Conservation (phyloP, 2,888 invertebrate genomes). For the Hemithea aestivaria region DNA sequence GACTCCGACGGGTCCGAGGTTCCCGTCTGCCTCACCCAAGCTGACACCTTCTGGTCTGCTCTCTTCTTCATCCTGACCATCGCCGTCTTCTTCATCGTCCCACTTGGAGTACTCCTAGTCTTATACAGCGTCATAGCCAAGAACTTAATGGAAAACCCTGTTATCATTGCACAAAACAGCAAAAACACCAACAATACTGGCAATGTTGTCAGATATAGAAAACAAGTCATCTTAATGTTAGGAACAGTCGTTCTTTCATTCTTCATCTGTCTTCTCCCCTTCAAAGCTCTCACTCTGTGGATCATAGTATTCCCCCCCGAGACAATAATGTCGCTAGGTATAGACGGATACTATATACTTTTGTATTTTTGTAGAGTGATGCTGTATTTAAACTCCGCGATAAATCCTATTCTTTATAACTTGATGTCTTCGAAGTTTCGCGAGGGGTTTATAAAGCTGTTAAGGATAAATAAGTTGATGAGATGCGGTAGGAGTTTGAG, state of each 20-base stretch:
- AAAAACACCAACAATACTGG: constrained; percentile 67
- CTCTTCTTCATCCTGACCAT: constrained; percentile 90
- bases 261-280: constrained; percentile 93
- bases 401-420: constrained; percentile 95
- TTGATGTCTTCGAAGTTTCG: constrained; percentile 95
- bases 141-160: constrained; percentile 89
- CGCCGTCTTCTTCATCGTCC: constrained; percentile 90
- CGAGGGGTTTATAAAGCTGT: constrained; percentile 85
- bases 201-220: constrained; percentile 85
- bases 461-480: constrained; percentile 71
- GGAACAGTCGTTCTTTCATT: constrained; percentile 94
- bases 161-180: constrained; percentile 81
- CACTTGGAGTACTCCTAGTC: constrained; percentile 87
- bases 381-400: constrained; percentile 93
- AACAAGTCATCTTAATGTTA: constrained; percentile 92
- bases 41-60: constrained; percentile 87
- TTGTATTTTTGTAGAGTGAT: constrained; percentile 92
- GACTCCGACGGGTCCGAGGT: constrained; percentile 86
- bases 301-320: constrained; percentile 88
- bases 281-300: constrained; percentile 92
- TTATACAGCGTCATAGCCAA: constrained; percentile 92
- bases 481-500: constrained; percentile 62
- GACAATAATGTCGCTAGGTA: constrained; percentile 83
- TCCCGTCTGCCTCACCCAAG: constrained; percentile 89
- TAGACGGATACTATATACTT: constrained; percentile 89